phyloP scores from a whole-genome alignment of 2,888 invertebrate genomes.

The Oasisia sp. region DNA sequence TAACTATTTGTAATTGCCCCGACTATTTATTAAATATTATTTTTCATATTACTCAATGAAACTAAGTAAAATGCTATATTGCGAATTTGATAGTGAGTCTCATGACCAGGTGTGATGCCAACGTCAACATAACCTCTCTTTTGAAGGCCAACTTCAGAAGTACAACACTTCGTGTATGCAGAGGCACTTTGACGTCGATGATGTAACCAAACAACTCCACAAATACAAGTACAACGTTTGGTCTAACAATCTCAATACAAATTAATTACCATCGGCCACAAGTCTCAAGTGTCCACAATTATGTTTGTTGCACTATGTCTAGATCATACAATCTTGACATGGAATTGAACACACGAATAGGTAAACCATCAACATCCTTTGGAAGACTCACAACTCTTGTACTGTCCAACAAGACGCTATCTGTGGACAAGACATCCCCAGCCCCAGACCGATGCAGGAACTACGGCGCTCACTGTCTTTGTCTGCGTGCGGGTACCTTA shows the following conservation, averaged over 20 bases:
- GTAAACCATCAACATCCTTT: background rate
- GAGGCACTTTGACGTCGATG: background rate
- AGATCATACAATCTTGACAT: background rate
- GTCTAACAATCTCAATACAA: background rate
- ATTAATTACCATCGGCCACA: background rate
- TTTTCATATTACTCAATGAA: too few relatives aligned
- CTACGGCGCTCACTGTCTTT: too few relatives aligned
- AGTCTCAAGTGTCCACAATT: background rate
- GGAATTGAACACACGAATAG: background rate
- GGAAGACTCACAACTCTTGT: background rate
- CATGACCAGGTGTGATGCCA: background rate
- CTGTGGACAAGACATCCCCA: too few relatives aligned
- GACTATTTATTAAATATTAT: too few relatives aligned
- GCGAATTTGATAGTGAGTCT: background rate
- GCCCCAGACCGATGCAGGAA: too few relatives aligned
- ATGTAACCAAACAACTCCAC: background rate
- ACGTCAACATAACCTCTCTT: background rate
- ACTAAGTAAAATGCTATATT: background rate
- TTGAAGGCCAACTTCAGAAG: background rate
- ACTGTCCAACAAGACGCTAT: background rate
- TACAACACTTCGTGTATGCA: background rate
- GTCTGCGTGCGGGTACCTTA: too few relatives aligned
- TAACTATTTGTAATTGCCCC: too few relatives aligned
- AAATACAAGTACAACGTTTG: background rate
- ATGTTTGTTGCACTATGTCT: background rate